phyloP scores from a whole-genome alignment of 2,113 vertebrate species.

The Anguilla rostrata region DNA sequence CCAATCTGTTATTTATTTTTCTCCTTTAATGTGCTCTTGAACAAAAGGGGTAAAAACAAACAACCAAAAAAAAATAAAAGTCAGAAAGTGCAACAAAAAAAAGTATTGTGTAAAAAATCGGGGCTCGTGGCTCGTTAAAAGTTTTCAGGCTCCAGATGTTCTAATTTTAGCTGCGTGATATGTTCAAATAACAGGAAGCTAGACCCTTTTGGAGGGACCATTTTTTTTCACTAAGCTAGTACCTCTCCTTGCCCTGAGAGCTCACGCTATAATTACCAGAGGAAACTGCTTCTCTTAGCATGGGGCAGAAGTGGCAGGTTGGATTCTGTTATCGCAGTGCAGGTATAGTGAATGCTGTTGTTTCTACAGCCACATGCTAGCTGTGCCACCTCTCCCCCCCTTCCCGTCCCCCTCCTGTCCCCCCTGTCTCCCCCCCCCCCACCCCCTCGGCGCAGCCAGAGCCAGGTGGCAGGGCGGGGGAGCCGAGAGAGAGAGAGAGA shows the following conservation, averaged over 20 bases:
- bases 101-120: constrained; percentile 41
- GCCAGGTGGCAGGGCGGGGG: constrained; percentile 28
- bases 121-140: constrained; percentile 49
- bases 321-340: not conserved
- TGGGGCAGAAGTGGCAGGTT: not conserved
- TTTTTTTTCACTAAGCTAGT: not conserved
- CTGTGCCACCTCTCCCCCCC: not conserved
- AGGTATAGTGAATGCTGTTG: not conserved
- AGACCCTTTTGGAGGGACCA: constrained; percentile 3
- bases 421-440: not conserved
- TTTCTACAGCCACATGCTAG: not conserved
- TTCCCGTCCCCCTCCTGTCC: not conserved
- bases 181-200: constrained; percentile 26
- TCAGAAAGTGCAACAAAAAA: constrained; percentile 25
- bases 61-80: constrained; percentile 13
- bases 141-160: constrained; percentile 49
- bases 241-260: constrained; percentile 9
- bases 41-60: constrained; percentile 43
- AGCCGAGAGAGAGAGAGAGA: not conserved
- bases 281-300: not conserved
- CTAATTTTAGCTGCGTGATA: constrained; percentile 28
- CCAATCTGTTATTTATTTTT: constrained; percentile 50
- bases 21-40: constrained; percentile 39
- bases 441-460: not conserved
- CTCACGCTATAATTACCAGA: not conserved